A percentile compares a stretch with the other conserved stretches of the same genome.
Evolutionary conservation across 2,888 invertebrate species (phyloP).

Genomic region (Amphipoea oculea): DNA sequence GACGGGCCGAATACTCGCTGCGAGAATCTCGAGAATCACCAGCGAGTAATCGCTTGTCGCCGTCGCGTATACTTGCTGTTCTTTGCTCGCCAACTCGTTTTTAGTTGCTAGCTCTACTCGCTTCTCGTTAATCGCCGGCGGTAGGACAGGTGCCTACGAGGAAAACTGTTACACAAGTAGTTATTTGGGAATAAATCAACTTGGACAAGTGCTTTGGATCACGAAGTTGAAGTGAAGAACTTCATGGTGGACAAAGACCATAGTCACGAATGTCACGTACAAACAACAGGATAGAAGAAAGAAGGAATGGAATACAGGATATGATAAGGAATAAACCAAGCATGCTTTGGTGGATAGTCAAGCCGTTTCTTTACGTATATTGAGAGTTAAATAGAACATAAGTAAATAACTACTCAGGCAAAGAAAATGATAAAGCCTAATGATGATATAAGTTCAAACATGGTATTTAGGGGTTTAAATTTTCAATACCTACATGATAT

Average conservation of each 20-base stretch:
- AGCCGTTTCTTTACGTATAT: not conserved
- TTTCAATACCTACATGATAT: not conserved
- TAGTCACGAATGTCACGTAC: constrained; percentile 15
- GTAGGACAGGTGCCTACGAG: not conserved
- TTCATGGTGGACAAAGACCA: constrained; percentile 31
- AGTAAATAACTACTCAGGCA: not conserved
- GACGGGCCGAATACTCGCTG: not conserved
- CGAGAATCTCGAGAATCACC: not conserved
- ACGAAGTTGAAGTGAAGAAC: constrained; percentile 23
- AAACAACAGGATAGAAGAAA: constrained; percentile 8
- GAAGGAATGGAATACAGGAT: not conserved
- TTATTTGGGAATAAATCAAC: constrained; percentile 47
- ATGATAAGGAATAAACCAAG: not conserved
- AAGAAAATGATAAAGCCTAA: not conserved
- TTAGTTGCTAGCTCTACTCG: not conserved
- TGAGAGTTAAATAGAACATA: not conserved
- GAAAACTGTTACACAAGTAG: constrained; percentile 26
- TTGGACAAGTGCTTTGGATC: constrained; percentile 27
- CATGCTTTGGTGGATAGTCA: not conserved
- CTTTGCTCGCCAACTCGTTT: not conserved
- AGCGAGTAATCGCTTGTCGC: not conserved
- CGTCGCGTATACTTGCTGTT: too few species aligned
- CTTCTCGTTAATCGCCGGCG: not conserved
- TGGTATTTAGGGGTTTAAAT: not conserved
- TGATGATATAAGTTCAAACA: not conserved